A percentile compares a stretch with the other conserved stretches of the same genome.
phyloP scores from a whole-genome alignment of 2,113 vertebrate genomes.

The Amia ocellicauda region DNA sequence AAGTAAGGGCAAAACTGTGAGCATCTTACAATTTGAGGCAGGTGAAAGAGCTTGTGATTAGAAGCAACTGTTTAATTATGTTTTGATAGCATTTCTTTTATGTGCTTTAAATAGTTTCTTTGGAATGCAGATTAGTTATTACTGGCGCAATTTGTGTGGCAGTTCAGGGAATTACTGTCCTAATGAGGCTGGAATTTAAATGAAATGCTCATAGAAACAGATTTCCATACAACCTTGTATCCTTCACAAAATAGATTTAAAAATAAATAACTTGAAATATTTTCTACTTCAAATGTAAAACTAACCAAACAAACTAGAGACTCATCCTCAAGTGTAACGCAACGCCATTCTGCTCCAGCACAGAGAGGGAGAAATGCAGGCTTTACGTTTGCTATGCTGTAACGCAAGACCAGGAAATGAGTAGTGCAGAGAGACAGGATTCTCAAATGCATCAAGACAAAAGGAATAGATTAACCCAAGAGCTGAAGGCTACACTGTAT shows the following conservation, averaged over 20 bases:
- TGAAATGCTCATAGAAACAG: neutral
- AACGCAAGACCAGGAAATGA: neutral
- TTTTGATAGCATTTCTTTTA: constrained; percentile 16
- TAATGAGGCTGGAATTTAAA: constrained; percentile 10
- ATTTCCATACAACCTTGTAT: constrained; percentile 18
- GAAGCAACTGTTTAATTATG: constrained; percentile 19
- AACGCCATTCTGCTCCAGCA: neutral
- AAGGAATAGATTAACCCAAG: no score
- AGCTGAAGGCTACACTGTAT: no score
- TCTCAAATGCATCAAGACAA: neutral
- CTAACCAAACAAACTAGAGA: neutral
- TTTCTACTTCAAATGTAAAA: neutral
- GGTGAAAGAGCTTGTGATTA: constrained; percentile 21
- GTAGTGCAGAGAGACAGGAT: neutral
- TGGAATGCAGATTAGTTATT: constrained; percentile 16
- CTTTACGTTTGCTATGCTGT: no score
- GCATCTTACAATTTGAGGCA: constrained; percentile 19
- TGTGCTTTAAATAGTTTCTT: constrained; percentile 15
- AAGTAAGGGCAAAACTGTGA: constrained; percentile 17
- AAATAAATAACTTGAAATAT: neutral
- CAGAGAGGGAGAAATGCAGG: neutral
- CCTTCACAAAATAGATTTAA: constrained; percentile 5
- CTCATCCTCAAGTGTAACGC: neutral
- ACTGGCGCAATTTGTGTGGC: constrained; percentile 4
- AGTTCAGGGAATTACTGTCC: constrained; percentile 14